Conservation (phyloP, 1,140 invertebrate species). For the Anastatus disparis region DNA sequence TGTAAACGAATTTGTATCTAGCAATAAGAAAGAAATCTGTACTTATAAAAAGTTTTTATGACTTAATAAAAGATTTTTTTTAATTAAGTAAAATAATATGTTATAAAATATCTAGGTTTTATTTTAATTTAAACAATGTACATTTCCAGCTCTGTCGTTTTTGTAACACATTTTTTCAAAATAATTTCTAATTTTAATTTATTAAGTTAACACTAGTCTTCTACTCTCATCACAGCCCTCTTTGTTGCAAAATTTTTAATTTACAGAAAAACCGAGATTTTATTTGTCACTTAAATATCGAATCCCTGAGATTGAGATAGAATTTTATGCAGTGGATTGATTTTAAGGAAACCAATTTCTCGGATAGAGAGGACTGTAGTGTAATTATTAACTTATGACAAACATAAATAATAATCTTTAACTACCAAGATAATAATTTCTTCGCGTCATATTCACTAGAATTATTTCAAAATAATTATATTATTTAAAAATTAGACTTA, state of each 20-base stretch:
- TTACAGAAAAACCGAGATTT: constrained; percentile 3
- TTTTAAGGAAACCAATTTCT: neutral
- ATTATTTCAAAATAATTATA: no score
- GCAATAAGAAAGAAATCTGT: no score
- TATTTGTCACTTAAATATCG: neutral
- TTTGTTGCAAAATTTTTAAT: neutral
- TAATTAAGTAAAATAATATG: no score
- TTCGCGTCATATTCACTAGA: no score
- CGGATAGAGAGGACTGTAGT: neutral
- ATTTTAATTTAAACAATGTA: no score
- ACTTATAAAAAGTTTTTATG: no score
- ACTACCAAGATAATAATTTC: no score
- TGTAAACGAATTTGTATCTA: no score
- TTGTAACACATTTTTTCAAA: neutral
- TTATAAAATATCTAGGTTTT: no score
- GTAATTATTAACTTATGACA: neutral
- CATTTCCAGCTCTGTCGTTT: constrained; percentile 3
- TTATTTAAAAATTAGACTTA: no score
- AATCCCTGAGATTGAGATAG: neutral
- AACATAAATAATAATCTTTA: neutral
- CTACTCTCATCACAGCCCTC: constrained; percentile 27
- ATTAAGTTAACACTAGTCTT: constrained; percentile 20
- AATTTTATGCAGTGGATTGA: neutral
- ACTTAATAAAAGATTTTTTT: no score
- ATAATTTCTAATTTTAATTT: constrained; percentile 3